Evolutionary conservation across 1,140 invertebrate species (phyloP).

Genomic region (Dreissena polymorpha): DNA sequence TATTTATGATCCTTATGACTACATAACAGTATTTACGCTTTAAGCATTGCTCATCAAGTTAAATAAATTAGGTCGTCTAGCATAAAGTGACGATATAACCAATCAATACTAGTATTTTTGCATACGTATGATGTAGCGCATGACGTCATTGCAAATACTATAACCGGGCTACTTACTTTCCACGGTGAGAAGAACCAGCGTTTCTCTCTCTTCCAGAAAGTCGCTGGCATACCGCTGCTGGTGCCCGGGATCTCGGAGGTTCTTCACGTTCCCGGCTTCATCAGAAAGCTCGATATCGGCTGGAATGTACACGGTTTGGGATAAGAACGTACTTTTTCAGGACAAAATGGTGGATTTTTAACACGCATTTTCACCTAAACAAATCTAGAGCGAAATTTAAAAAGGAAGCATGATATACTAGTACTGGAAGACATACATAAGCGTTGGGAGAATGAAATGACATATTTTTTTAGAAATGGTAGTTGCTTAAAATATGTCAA

Average conservation of each 20-base stretch:
- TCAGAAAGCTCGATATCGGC: constrained; percentile 44
- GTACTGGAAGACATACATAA: background rate
- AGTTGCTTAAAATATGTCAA: background rate
- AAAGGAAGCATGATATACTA: background rate
- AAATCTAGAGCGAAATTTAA: background rate
- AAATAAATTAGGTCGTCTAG: no score
- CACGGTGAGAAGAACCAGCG: constrained; percentile 37
- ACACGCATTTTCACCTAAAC: background rate
- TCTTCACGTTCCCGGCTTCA: constrained; percentile 47
- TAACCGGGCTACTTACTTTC: constrained; percentile 28
- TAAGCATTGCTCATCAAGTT: no score
- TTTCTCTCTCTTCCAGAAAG: constrained; percentile 45
- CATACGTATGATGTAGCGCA: no score
- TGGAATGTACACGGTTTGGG: background rate
- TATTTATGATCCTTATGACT: no score
- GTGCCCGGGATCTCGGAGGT: constrained; percentile 35
- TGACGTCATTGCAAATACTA: no score
- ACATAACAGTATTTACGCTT: no score
- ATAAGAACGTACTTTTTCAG: background rate
- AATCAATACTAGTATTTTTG: no score
- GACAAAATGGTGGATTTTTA: background rate
- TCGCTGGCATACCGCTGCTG: constrained; percentile 38
- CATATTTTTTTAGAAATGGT: background rate
- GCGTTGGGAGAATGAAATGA: background rate
- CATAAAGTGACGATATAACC: no score